phyloP scores from a whole-genome alignment of 1,140 invertebrate genomes.

The Hyphantria cunea region DNA sequence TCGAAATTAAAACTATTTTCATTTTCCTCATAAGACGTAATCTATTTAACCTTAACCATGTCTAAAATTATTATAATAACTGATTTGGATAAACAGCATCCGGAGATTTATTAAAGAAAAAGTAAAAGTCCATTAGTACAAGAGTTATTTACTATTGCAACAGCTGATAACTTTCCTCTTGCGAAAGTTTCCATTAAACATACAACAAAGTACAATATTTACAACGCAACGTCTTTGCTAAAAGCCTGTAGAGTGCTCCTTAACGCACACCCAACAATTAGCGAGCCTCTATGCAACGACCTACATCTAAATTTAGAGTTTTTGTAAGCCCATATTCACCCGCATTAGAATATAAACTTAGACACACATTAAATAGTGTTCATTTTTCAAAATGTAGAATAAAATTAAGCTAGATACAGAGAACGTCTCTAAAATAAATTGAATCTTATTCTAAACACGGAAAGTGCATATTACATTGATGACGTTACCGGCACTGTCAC shows the following conservation, averaged over 20 bases:
- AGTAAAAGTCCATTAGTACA: neutral
- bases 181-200: constrained; percentile 9
- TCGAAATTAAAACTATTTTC: no score
- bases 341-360: neutral
- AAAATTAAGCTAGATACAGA: no score
- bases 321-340: constrained; percentile 4
- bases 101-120: no score
- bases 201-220: no score
- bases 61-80: no score
- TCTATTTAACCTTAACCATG: no score
- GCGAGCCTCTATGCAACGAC: constrained; percentile 21
- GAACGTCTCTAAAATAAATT: constrained; percentile 16
- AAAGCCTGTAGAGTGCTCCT: constrained; percentile 21
- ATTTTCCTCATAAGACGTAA: no score
- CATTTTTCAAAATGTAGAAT: no score
- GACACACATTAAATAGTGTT: no score
- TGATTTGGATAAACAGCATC: no score
- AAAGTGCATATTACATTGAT: constrained; percentile 13
- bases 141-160: neutral
- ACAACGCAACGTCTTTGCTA: constrained; percentile 21
- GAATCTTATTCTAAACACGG: constrained; percentile 3
- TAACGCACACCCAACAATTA: constrained; percentile 27
- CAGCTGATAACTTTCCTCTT: constrained; percentile 14
- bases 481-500: neutral
- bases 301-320: constrained; percentile 30